Evolutionary conservation across 2,113 vertebrate genomes (phyloP).

Genomic region (Syrrhaptes paradoxus): DNA sequence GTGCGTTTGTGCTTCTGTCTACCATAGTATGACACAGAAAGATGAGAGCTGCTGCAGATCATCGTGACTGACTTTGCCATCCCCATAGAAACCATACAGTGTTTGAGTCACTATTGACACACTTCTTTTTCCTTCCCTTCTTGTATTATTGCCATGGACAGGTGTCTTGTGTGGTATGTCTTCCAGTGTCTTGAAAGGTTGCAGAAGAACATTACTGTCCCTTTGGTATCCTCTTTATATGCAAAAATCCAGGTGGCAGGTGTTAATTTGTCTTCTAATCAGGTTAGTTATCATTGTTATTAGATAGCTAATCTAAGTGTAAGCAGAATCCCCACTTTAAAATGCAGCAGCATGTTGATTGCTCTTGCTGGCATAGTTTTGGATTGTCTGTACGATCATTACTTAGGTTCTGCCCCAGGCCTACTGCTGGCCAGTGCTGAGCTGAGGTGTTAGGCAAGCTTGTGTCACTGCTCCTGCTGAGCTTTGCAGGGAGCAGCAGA

Average conservation of each 20-base stretch:
- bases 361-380: not conserved
- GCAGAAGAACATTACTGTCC: not conserved
- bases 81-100: not conserved
- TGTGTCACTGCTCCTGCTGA: not conserved
- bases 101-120: not conserved
- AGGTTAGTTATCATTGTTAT: not conserved
- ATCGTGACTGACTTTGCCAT: not conserved
- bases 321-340: not conserved
- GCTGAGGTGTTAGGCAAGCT: not conserved
- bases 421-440: not conserved
- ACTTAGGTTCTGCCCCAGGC: not conserved
- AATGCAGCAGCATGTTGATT: not conserved
- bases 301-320: not conserved
- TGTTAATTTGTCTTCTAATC: not conserved
- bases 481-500: not conserved
- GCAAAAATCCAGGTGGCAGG: not conserved
- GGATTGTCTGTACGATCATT: not conserved
- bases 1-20: not conserved
- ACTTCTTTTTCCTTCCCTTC: not conserved
- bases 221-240: not conserved
- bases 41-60: not conserved
- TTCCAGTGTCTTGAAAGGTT: not conserved
- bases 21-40: not conserved
- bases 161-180: not conserved
- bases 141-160: fast-evolving